Evolutionary conservation across 2,797 vertebrate species (phyloP), one percentile per base, ranked within the genome.

Genomic region (Rhinophrynus dorsalis): DNA sequence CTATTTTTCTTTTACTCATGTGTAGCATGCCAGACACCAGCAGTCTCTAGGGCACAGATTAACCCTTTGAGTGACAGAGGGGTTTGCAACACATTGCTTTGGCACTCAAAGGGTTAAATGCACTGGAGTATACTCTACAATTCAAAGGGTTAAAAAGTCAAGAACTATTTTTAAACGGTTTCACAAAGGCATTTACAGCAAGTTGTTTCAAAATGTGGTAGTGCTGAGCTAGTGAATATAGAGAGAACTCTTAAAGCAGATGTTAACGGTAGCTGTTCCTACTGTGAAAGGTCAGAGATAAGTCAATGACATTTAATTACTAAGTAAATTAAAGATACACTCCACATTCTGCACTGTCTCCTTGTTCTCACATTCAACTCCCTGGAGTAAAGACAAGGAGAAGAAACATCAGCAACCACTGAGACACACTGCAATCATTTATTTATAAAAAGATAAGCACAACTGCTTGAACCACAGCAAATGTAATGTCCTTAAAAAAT

Each of bases 271-370:
- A 50, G 48, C 51, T 70, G 58, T 40, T 70, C 58, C 35, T 37
- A 61, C 58, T 54, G 51, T 61, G 67, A 70, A 62, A 52, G 67
- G 67, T 62, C 67, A 70, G 58, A 70, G 55, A 62, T 20, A 70
- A 70, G 67, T 70, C 67, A 70, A 70, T 62, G 67, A 70, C 58
- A 62, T 62, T 62, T 70, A 70, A 70, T 70, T 62, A 70, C 47
- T 59, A 61, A 69, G 57, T 69, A 69, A 69, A 62, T 70, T 70
- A 70, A 70, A 70, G 48, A 62, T 55, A 57, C 63, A 56, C 54
- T 66, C 51, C 44, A 33, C 26, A 67, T 33, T 67, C 64, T 67
- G 67, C 33, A 45, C 48, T 24, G 48, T 8, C 45, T 63, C 17
- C 47, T 52, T 40, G 48, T 64, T 52, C 61, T 52, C 15, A 8